Evolutionary conservation across 2,113 vertebrate genomes (phyloP).

Genomic region (Leiothrix lutea): DNA sequence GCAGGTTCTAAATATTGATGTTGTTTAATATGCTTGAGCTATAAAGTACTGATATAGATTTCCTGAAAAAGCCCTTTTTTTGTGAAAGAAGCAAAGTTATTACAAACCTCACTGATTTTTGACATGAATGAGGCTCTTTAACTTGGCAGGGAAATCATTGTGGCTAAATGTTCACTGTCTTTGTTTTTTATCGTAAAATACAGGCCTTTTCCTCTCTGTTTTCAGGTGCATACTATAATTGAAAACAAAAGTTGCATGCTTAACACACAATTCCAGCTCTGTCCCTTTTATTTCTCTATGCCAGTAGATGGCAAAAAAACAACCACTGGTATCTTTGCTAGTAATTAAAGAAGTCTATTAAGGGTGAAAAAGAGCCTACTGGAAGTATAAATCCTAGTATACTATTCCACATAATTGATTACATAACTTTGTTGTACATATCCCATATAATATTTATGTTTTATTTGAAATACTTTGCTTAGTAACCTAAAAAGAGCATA

Average conservation of each 20-base stretch:
- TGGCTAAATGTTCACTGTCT: neutral
- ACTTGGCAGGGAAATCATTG: neutral
- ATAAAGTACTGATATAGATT: neutral
- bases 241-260: neutral
- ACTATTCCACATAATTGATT: neutral
- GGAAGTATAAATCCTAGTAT: neutral
- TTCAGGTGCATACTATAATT: neutral
- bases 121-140: neutral
- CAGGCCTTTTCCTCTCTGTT: slow-evolving; percentile 2
- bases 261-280: neutral
- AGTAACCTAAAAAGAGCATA: slow-evolving; percentile 1
- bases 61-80: neutral
- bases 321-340: neutral
- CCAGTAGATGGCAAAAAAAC: neutral
- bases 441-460: neutral
- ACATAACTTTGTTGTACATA: neutral
- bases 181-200: neutral
- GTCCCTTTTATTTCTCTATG: neutral
- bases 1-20: slow-evolving; percentile 33
- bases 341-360: neutral
- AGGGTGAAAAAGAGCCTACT: neutral
- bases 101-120: slow-evolving; percentile 15
- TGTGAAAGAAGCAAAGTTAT: neutral
- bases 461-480: neutral
- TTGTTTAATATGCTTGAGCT: neutral